Percentiles rank a stretch among this genome's conserved stretches.
Evolutionary conservation across 2,113 vertebrate genomes (phyloP).

Genomic region (Perccottus glenii): DNA sequence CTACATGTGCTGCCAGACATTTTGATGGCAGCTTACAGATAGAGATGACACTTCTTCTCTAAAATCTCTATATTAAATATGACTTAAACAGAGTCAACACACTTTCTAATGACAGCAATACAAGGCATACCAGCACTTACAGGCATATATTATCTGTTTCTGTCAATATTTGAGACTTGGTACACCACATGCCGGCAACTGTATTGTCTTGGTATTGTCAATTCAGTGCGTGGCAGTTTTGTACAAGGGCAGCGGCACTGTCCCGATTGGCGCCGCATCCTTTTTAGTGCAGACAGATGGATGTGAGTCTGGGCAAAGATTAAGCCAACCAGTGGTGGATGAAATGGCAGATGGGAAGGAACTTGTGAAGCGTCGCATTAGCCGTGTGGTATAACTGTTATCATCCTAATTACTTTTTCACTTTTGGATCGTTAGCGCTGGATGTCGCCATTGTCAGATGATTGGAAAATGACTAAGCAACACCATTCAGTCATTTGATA

Average conservation of each 20-base stretch:
- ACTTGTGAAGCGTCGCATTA: constrained; percentile 51
- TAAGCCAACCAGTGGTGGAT: constrained; percentile 44
- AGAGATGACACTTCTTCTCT: constrained; percentile 1
- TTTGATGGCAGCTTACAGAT: constrained; percentile 1
- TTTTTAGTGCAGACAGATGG: constrained; percentile 58
- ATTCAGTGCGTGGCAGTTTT: constrained; percentile 43
- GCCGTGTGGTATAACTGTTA: constrained; percentile 42
- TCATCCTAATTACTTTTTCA: constrained; percentile 54
- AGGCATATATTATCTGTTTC: constrained; percentile 21
- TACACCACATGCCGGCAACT: constrained; percentile 22
- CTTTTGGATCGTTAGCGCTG: constrained; percentile 41
- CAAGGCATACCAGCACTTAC: not conserved
- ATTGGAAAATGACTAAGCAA: constrained; percentile 13
- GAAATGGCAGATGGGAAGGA: constrained; percentile 50
- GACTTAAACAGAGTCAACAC: constrained; percentile 8
- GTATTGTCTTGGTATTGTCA: constrained; percentile 35
- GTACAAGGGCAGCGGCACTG: constrained; percentile 37
- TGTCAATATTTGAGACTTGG: constrained; percentile 21
- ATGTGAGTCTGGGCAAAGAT: constrained; percentile 43
- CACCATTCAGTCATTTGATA: constrained; percentile 6
- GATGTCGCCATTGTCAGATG: constrained; percentile 31
- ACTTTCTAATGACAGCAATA: constrained; percentile 12
- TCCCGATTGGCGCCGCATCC: constrained; percentile 26
- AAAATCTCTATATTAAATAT: constrained; percentile 10
- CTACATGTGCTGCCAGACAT: too few relatives aligned